These are phyloP conservation scores for Anas capensis DNA, from an alignment of 2,797 vertebrate species.

Conservation along the genomic window DNA sequence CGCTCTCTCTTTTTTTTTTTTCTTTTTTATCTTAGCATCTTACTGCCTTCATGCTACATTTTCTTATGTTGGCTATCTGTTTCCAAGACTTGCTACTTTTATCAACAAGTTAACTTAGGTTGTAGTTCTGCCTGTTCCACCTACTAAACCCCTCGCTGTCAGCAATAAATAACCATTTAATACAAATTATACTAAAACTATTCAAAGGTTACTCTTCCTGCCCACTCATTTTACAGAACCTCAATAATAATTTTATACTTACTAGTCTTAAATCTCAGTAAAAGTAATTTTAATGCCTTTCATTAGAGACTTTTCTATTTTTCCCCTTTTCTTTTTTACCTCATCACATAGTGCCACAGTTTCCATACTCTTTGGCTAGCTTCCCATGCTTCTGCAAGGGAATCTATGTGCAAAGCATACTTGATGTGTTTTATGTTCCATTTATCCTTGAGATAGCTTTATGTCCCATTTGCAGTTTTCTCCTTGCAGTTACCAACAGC, in stretches of 20 bases:
- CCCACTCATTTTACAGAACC: not conserved
- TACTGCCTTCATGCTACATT: rapidly evolving
- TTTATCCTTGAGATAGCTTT: not conserved
- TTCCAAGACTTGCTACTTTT: not conserved
- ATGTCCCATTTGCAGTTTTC: not conserved
- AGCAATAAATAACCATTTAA: not conserved
- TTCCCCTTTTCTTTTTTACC: rapidly evolving
- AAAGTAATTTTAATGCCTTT: not conserved
- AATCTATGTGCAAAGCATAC: not conserved
- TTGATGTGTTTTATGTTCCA: not conserved
- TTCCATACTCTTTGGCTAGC: not conserved
- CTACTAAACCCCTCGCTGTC: too few species aligned
- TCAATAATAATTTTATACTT: not conserved
- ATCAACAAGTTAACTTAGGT: not conserved
- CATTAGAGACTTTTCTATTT: not conserved
- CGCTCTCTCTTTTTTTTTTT: not conserved
- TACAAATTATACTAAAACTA: not conserved
- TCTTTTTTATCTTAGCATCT: not conserved
- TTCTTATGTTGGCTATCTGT: rapidly evolving
- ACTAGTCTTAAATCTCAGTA: not conserved
- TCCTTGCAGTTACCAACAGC: not conserved
- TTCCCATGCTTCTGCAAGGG: not conserved
- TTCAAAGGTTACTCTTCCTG: not conserved
- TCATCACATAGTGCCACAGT: not conserved
- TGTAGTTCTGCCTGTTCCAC: not conserved